Conservation (phyloP, 2,888 invertebrate species). For the Aspidiotus destructor region DNA sequence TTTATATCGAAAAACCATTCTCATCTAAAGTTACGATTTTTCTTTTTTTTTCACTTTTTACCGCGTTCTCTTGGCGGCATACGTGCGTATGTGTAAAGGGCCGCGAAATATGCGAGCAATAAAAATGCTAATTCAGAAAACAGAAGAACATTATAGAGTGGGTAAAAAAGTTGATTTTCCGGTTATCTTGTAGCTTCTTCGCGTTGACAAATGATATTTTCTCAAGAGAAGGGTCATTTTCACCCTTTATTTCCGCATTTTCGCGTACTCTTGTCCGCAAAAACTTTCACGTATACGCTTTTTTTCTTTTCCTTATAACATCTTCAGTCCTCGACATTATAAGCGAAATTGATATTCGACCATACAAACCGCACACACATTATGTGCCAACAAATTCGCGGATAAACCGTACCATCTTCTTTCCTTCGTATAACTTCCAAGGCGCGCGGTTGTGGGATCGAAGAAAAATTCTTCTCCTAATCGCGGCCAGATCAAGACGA, state of each 20-base stretch:
- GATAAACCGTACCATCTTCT: no score
- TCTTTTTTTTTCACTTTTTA: conserved; percentile 3
- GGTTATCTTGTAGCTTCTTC: conserved; percentile 25
- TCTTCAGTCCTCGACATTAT: no score
- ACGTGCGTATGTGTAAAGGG: conserved; percentile 13
- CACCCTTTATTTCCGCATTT: conserved; percentile 16
- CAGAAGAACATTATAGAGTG: conserved; percentile 25
- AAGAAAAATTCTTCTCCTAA: background rate
- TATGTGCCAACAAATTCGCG: no score
- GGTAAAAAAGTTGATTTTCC: conserved; percentile 27
- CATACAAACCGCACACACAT: no score
- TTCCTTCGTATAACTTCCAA: no score
- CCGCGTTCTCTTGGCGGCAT: no score
- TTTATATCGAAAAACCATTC: conserved; percentile 27
- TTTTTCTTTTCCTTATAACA: background rate
- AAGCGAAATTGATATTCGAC: no score
- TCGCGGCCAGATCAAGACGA: background rate
- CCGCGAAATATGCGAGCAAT: conserved; percentile 29
- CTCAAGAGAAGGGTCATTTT: conserved; percentile 26
- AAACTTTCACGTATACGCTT: conserved; percentile 1
- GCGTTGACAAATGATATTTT: conserved; percentile 28
- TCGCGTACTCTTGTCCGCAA: background rate
- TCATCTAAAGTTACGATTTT: conserved; percentile 7
- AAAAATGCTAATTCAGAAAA: conserved; percentile 29
- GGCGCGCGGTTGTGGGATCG: no score